Evolutionary conservation across 2,888 invertebrate genomes (phyloP).

Genomic region (Lacanobia oleracea): DNA sequence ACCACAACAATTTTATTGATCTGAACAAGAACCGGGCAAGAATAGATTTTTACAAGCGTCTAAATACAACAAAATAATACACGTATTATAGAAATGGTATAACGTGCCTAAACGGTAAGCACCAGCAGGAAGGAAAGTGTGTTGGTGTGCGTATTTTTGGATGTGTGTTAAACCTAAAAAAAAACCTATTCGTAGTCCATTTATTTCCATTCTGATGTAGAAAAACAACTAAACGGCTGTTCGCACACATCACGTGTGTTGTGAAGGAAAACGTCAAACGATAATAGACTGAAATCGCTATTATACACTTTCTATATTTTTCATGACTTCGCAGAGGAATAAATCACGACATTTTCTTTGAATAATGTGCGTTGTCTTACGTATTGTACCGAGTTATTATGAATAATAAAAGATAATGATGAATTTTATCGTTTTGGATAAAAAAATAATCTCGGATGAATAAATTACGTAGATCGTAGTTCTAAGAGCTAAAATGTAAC

Average conservation of each 20-base stretch:
- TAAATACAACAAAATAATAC: not conserved
- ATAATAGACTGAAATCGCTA: conserved; percentile 2
- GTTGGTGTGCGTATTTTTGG: not conserved
- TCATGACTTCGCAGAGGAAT: conserved; percentile 20
- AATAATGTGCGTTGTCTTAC: conserved; percentile 2
- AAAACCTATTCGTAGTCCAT: conserved; percentile 16
- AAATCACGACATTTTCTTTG: conserved; percentile 13
- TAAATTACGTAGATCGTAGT: not conserved
- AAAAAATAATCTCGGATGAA: not conserved
- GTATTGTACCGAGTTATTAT: not conserved
- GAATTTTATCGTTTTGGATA: not conserved
- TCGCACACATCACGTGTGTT: conserved; percentile 12
- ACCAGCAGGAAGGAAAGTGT: conserved; percentile 28
- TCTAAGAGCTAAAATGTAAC: not conserved
- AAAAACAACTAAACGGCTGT: conserved; percentile 32
- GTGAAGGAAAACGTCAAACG: conserved; percentile 13
- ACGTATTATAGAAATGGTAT: conserved; percentile 1
- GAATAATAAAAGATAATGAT: not conserved
- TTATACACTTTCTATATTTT: conserved; percentile 16
- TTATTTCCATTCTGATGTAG: conserved; percentile 32
- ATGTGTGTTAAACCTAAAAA: conserved; percentile 23
- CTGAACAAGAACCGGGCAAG: not conserved
- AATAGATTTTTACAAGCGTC: conserved; percentile 15
- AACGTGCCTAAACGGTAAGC: not conserved
- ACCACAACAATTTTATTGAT: conserved; percentile 19